Evolutionary conservation across 1,140 invertebrate species (phyloP), one percentile per base, ranked within the genome.

Genomic region (Hypsibius dujardini): DNA sequence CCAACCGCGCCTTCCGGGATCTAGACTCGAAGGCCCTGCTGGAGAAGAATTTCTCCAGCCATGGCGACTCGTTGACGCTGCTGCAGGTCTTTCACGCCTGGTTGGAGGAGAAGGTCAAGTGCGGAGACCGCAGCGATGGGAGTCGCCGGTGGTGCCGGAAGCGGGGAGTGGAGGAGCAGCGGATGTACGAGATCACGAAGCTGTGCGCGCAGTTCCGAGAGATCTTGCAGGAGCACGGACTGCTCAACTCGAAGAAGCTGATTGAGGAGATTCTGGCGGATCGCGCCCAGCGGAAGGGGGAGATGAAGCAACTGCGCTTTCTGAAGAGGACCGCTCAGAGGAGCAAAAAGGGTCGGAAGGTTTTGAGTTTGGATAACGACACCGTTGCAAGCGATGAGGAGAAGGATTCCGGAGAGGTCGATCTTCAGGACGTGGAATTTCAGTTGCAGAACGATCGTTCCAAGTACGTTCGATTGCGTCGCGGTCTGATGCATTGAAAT

Each of bases 141-240:
- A 85, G 85, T 50, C 82, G 85, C 70, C 86, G 86, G 74, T 98
- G 94, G 94, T 94, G 92, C 75, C 85, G 83, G 75, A 84, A 87
- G 72, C 80, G 90, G 72, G 12, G 62, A 67, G 81, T 98, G 1
- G 93, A 98, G 79, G 94, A 98, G 77, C 93, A 97, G 78, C 82
- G 94, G 70, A 90, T 98, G 78, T 97, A 96, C 77, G 94, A 97
- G 81, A 88, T 95, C 76, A 92, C 87, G 0, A 97, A 97, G 83
- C 79, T 98, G 1, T 83, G 92, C 47, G 82, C 86, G 50, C 95
- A 98, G 79, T 93, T 97, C 77, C 85, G 88, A 78, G 86, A 89
- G 69, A 82, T 95, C 50, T 79, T 96, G 47, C 84, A 87, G 79
- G 88, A 88, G 75, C 59, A 60, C 15, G 47, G 71, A 47, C 60